Percentiles rank a stretch among this genome's conserved stretches.
Evolutionary conservation across 2,113 vertebrate genomes (phyloP).

Genomic region (Passer montanus): DNA sequence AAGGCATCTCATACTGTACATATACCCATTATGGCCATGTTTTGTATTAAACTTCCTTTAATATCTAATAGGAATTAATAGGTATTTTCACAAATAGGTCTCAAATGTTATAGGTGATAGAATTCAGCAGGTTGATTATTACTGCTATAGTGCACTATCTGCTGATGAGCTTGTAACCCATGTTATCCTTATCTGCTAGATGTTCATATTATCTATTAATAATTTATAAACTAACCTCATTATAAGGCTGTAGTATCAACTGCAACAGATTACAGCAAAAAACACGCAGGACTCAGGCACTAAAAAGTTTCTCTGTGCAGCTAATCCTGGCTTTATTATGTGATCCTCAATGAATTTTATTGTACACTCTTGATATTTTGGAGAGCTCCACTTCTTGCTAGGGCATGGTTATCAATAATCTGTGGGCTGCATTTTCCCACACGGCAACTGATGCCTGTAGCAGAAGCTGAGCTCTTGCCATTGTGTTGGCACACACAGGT

Average conservation of each 20-base stretch:
- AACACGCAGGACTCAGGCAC: background rate
- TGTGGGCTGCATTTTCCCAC: background rate
- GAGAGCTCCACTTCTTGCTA: background rate
- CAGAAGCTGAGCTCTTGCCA: background rate
- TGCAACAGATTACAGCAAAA: background rate
- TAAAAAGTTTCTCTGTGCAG: background rate
- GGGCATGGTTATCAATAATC: background rate
- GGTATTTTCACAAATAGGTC: conserved; percentile 14
- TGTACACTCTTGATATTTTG: background rate
- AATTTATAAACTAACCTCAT: conserved; percentile 31
- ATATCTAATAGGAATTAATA: conserved; percentile 13
- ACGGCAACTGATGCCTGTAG: background rate
- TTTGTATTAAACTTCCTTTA: background rate
- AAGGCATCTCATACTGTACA: background rate
- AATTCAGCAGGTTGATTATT: conserved; percentile 14
- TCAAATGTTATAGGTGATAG: background rate
- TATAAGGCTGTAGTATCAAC: background rate
- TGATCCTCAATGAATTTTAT: background rate
- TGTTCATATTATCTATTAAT: background rate
- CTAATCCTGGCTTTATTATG: background rate
- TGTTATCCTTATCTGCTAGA: background rate
- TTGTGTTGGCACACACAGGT: background rate
- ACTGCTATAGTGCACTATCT: background rate
- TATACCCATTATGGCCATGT: background rate
- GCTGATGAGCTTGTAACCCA: conserved; percentile 10